Base-by-base conservation (phyloP, 2,888 invertebrate genomes). In the Julus scandinavius region DNA sequence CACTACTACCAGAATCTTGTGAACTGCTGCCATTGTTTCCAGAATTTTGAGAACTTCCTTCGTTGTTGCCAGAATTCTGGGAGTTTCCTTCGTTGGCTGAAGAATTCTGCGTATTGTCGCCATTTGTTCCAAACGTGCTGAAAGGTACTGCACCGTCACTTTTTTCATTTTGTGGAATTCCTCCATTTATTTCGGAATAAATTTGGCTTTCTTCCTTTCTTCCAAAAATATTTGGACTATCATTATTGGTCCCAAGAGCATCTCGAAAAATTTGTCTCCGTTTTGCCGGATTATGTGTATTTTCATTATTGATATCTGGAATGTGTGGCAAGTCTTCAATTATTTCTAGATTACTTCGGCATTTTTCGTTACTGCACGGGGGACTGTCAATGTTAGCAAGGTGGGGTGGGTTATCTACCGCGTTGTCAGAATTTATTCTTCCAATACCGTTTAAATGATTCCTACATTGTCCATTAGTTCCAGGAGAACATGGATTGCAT, bases 41-140 rank as follows among this genome's bases (percentile, higher is more conserved):
- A 54, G 29, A 17, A 54, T 87, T 87, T 17, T 88, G 45, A 5
- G 88, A 85, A 72, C 20, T 72, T 29, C 72, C 72, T 29, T 72
- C 72, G 29, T 11, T 72, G 29, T n/a, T 54, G 1, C 49, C 87
- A 54, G 54, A 38, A 54, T 87, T 87, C 15, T 88, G 45, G 15
- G 88, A 85, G 29, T 72, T 72, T 20, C 72, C 72, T 6, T 72
- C 72, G n/a, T 9, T 29, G 7, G 72, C 29, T 72, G 72, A 29
- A 72, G 72, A 72, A 20, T 20, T 72, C n/a, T 72, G n/a, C 20
- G 29, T 72, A 11, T 20, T 72, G 29, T 11, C n/a, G 0, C 72
- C 72, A 11, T 72, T 72, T 29, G 72, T 72, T 72, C 29, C 72
- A 7, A 72, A 72, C 20, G 72, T 72, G 29, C 4, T 72, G 20